phyloP scores from a whole-genome alignment of 2,113 vertebrate genomes.

The Poecilia latipinna region DNA sequence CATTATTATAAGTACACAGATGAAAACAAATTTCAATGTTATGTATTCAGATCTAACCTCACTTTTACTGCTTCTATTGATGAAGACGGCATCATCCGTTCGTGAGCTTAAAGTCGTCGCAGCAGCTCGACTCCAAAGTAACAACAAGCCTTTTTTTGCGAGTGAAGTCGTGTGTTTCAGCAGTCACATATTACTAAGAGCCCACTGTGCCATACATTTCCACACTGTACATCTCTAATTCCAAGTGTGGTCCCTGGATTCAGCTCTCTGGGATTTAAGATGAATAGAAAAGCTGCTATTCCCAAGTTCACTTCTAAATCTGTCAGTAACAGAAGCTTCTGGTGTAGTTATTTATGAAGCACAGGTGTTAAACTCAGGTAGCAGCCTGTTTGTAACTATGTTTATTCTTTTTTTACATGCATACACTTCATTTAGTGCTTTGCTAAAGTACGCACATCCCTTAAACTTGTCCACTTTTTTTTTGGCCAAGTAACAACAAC shows the following conservation, averaged over 20 bases:
- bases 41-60: too few relatives aligned
- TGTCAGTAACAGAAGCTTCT: constrained; percentile 12
- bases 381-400: background rate
- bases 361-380: background rate
- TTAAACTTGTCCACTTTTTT: too few relatives aligned
- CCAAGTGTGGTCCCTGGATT: constrained; percentile 10
- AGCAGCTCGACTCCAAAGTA: constrained; percentile 61
- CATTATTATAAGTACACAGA: too few relatives aligned
- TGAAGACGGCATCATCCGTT: constrained; percentile 25
- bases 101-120: constrained; percentile 21
- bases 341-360: background rate
- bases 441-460: background rate
- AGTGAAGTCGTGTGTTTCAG: constrained; percentile 46
- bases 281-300: constrained; percentile 3
- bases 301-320: constrained; percentile 36
- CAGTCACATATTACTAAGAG: constrained; percentile 33
- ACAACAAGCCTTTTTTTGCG: constrained; percentile 62
- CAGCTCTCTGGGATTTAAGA: constrained; percentile 35
- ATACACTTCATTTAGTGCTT: constrained; percentile 12
- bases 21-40: too few relatives aligned
- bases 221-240: background rate
- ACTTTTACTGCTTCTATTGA: background rate
- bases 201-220: background rate
- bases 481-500: too few relatives aligned
- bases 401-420: constrained; percentile 66